A percentile compares a stretch with the other conserved stretches of the same genome.
phyloP scores from a whole-genome alignment of 2,113 vertebrate species.

The Craseonycteris thonglongyai region DNA sequence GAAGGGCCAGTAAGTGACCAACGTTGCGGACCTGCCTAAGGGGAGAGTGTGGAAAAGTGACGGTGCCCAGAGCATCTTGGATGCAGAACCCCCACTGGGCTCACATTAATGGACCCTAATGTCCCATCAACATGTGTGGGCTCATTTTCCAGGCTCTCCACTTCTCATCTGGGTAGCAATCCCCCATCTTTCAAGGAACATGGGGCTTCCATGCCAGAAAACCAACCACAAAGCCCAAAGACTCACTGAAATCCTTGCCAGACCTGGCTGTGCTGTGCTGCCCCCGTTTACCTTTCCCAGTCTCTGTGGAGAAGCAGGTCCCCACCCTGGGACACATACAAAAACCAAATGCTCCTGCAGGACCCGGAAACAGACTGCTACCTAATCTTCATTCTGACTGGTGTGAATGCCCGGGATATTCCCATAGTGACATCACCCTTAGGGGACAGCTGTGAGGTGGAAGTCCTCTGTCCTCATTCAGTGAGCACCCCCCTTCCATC shows the following conservation, averaged over 20 bases:
- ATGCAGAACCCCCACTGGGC: neutral
- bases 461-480: neutral
- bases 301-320: neutral
- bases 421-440: rapidly evolving
- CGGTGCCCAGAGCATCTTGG: too few species aligned
- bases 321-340: neutral
- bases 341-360: neutral
- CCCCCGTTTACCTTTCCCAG: neutral
- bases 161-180: neutral
- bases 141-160: neutral
- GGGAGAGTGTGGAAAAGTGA: neutral
- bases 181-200: neutral
- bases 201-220: neutral
- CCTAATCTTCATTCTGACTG: neutral
- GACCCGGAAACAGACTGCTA: rapidly evolving
- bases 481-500: neutral
- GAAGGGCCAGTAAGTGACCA: neutral
- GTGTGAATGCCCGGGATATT: too few species aligned
- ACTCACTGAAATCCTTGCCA: neutral
- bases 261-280: neutral
- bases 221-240: neutral
- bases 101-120: neutral
- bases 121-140: neutral
- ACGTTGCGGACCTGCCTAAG: rapidly evolving
- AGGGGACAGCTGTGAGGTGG: neutral